Percentiles rank a stretch among this genome's conserved stretches.
Conservation (phyloP, 2,797 vertebrate genomes). For the Paguma larvata region DNA sequence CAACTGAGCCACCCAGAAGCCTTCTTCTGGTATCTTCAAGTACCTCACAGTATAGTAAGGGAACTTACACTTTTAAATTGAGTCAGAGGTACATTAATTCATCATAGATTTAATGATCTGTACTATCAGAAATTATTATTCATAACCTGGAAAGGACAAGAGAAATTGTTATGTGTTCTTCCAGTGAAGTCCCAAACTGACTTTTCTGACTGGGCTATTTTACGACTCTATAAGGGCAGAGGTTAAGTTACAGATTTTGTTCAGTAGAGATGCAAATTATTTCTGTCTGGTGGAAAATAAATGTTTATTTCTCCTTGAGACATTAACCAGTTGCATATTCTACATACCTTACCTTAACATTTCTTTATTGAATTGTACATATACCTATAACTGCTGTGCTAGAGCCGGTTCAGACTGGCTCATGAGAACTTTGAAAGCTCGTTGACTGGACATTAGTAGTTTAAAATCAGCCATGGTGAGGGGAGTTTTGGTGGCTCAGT, state of each 20-base stretch:
- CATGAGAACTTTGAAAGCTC: background rate
- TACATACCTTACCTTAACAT: background rate
- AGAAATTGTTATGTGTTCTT: background rate
- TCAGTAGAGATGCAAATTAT: background rate
- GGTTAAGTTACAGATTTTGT: background rate
- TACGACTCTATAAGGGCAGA: background rate
- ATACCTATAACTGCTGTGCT: background rate
- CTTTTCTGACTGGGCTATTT: background rate
- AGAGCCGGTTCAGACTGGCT: background rate
- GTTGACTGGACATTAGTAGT: background rate
- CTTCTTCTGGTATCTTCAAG: background rate
- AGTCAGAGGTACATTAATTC: background rate
- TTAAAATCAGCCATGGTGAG: background rate
- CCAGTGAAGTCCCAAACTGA: background rate
- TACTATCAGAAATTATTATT: conserved; percentile 6
- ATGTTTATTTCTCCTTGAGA: conserved; percentile 22
- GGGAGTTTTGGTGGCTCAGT: too few species aligned
- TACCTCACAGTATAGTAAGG: background rate
- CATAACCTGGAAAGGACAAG: conserved; percentile 1
- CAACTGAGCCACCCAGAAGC: too few species aligned
- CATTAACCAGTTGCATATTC: background rate
- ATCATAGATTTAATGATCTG: background rate
- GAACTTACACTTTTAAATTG: background rate
- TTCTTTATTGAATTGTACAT: background rate
- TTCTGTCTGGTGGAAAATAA: background rate